Conservation (phyloP, 2,888 invertebrate genomes). For the Aphidius colemani region DNA sequence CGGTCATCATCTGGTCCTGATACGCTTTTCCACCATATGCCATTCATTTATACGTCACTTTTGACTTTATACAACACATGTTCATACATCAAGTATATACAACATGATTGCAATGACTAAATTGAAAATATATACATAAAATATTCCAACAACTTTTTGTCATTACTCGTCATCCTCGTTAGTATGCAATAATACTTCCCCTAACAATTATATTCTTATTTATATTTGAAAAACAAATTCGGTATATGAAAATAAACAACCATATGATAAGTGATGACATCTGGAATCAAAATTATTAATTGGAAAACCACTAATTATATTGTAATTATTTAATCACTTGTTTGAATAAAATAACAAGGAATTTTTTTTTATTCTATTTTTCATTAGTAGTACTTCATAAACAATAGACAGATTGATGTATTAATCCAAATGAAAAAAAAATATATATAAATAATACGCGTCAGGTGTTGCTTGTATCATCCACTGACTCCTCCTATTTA, state of each 20-base stretch:
- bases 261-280: too few relatives aligned
- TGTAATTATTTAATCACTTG: neutral
- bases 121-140: too few relatives aligned
- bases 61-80: slow-evolving; percentile 18
- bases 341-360: neutral
- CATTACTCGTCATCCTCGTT: too few relatives aligned
- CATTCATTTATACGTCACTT: slow-evolving; percentile 10
- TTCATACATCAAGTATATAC: neutral
- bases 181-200: too few relatives aligned
- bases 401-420: neutral
- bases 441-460: neutral
- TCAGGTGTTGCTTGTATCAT: slow-evolving; percentile 5
- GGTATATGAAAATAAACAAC: too few relatives aligned
- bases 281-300: too few relatives aligned
- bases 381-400: neutral
- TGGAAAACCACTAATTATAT: too few relatives aligned
- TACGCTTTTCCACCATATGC: slow-evolving; percentile 18
- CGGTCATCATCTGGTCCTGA: slow-evolving; percentile 17
- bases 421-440: neutral
- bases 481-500: slow-evolving; percentile 9
- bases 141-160: too few relatives aligned
- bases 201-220: too few relatives aligned
- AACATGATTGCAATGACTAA: too few relatives aligned
- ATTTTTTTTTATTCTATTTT: neutral
- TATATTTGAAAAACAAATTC: too few relatives aligned